These are phyloP conservation scores for Vollenhovia emeryi DNA, from an alignment of 1,140 invertebrate species.

Conservation along the genomic window DNA sequence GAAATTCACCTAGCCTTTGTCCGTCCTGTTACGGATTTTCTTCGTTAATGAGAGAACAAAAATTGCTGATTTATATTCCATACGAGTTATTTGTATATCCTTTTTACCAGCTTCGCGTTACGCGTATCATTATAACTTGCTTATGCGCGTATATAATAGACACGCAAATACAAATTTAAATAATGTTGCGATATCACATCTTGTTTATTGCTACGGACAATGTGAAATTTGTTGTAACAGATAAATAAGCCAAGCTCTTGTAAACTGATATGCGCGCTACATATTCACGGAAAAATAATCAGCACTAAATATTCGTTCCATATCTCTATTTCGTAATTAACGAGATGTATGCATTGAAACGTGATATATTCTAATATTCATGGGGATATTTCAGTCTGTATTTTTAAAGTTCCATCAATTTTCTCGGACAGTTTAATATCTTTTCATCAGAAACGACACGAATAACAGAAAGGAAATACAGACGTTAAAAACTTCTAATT, in stretches of 20 bases:
- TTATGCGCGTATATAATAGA: neutral
- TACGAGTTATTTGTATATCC: neutral
- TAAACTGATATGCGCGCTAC: neutral
- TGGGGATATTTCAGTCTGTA: neutral
- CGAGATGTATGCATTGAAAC: neutral
- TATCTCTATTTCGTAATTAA: conserved; percentile 10
- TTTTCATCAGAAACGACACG: neutral
- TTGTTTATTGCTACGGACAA: neutral
- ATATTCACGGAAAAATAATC: neutral
- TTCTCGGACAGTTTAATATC: neutral
- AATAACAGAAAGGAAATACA: neutral
- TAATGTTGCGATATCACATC: neutral
- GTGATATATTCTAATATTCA: neutral
- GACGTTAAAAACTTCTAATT: neutral
- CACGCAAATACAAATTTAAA: neutral
- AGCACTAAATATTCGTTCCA: conserved; percentile 5
- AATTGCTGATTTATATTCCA: neutral
- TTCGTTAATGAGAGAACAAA: neutral
- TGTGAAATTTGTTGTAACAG: neutral
- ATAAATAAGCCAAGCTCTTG: conserved; percentile 13
- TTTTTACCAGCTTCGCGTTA: neutral
- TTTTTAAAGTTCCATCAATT: conserved; percentile 13
- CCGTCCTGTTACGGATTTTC: neutral
- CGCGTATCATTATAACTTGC: neutral
- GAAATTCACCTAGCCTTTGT: neutral